phyloP scores from a whole-genome alignment of 2,797 vertebrate genomes.

The Myotis vivesi region DNA sequence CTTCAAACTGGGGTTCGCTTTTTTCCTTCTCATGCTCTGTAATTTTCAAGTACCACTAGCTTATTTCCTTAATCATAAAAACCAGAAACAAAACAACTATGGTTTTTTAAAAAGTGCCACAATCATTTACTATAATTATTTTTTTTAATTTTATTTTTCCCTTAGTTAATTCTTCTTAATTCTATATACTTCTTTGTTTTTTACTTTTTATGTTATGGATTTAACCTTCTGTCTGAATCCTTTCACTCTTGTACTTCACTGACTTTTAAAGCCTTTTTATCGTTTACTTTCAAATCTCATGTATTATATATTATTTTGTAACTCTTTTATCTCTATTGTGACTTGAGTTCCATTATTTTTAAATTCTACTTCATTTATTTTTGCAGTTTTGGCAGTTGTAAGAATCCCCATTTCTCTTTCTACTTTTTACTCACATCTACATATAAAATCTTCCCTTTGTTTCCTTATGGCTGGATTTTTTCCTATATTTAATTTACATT shows the following conservation, averaged over 20 bases:
- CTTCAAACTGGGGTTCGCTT: background rate
- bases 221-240: background rate
- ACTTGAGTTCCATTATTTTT: background rate
- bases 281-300: background rate
- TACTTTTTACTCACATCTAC: background rate
- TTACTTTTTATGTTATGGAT: background rate
- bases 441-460: background rate
- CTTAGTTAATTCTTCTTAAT: background rate
- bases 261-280: background rate
- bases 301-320: background rate
- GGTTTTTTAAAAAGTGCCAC: background rate
- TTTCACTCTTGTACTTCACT: background rate
- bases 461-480: background rate
- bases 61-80: background rate
- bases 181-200: background rate
- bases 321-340: background rate
- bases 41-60: background rate
- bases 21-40: background rate
- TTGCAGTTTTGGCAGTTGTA: background rate
- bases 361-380: constrained; percentile 8
- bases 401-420: background rate
- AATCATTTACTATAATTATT: background rate
- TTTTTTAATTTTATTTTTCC: background rate
- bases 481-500: background rate
- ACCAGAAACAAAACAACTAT: background rate